A percentile compares a stretch with the other conserved stretches of the same genome.
These are phyloP conservation scores for Pemphigus obesinymphae DNA, from an alignment of 1,140 invertebrate genomes.

Conservation along the genomic window DNA sequence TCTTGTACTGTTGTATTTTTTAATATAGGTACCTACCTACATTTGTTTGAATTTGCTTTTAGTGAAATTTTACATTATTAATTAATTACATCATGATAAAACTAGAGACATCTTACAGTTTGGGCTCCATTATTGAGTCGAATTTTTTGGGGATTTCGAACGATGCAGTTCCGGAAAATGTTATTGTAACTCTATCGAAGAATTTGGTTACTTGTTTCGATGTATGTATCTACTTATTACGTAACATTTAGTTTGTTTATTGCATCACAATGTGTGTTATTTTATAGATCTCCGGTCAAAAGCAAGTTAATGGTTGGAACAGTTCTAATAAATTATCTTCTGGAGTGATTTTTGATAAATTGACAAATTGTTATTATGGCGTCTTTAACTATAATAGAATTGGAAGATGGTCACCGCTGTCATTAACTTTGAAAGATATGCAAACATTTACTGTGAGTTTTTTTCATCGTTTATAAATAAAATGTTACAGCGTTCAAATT, in stretches of 20 bases:
- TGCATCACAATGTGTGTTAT: background rate
- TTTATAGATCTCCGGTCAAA: slow-evolving; percentile 21
- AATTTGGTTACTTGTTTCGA: slow-evolving; percentile 39
- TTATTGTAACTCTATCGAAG: slow-evolving; percentile 27
- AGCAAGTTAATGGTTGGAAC: slow-evolving; percentile 20
- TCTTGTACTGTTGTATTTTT: background rate
- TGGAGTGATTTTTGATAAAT: slow-evolving; percentile 20
- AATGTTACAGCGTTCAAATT: too few relatives aligned
- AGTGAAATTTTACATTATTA: background rate
- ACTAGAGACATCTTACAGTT: slow-evolving; percentile 32
- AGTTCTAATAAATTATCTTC: slow-evolving; percentile 37
- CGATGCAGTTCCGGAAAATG: slow-evolving; percentile 3
- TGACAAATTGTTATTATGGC: slow-evolving; percentile 25
- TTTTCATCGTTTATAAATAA: too few relatives aligned
- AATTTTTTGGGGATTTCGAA: slow-evolving; percentile 35
- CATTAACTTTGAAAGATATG: slow-evolving; percentile 20
- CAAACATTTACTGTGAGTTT: slow-evolving; percentile 27
- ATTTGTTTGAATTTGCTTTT: too few relatives aligned
- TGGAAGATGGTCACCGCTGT: background rate
- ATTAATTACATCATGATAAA: slow-evolving; percentile 36
- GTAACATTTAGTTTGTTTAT: background rate
- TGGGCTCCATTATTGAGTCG: slow-evolving; percentile 25
- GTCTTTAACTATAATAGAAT: slow-evolving; percentile 31
- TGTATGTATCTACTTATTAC: background rate
- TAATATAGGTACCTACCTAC: too few relatives aligned